Conservation (phyloP, 2,797 vertebrate species). For the Melanotaenia pygmaea region DNA sequence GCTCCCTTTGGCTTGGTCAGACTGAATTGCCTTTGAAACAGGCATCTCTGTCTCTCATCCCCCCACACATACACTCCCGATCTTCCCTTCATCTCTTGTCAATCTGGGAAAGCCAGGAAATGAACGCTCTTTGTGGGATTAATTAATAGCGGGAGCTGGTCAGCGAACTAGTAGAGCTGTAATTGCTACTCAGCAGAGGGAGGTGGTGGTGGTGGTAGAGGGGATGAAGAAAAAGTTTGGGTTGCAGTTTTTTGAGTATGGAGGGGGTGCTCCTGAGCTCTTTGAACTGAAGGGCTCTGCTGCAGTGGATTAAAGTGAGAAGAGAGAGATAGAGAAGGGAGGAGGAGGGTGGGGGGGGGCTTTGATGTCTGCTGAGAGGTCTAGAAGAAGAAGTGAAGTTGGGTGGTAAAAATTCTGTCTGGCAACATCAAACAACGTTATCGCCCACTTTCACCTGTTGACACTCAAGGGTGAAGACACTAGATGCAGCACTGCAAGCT, state of each 20-base stretch:
- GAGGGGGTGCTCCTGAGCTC: conserved; percentile 79
- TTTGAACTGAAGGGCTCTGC: conserved; percentile 97
- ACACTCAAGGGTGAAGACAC: conserved; percentile 81
- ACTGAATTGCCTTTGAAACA: conserved; percentile 93
- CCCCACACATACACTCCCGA: background rate
- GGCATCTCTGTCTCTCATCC: conserved; percentile 84
- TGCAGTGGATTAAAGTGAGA: conserved; percentile 96
- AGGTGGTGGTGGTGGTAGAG: conserved; percentile 54
- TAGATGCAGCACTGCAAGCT: conserved; percentile 62
- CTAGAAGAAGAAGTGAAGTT: conserved; percentile 88
- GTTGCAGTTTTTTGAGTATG: conserved; percentile 79
- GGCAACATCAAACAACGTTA: conserved; percentile 92
- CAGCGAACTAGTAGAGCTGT: conserved; percentile 89
- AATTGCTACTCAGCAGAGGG: conserved; percentile 94
- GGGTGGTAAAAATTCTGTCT: conserved; percentile 91
- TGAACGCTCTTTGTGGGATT: conserved; percentile 97
- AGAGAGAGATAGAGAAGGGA: conserved; percentile 70
- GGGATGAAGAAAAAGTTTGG: conserved; percentile 88
- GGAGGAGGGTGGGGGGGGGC: conserved; percentile 69
- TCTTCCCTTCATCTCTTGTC: conserved; percentile 89
- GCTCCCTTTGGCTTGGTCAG: conserved; percentile 86
- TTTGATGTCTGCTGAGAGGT: conserved; percentile 98
- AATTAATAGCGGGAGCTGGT: conserved; percentile 98
- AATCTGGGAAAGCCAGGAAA: conserved; percentile 96
- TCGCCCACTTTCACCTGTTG: conserved; percentile 90